Evolutionary conservation across 2,888 invertebrate genomes (phyloP).

Genomic region (Pyrrhia umbra): DNA sequence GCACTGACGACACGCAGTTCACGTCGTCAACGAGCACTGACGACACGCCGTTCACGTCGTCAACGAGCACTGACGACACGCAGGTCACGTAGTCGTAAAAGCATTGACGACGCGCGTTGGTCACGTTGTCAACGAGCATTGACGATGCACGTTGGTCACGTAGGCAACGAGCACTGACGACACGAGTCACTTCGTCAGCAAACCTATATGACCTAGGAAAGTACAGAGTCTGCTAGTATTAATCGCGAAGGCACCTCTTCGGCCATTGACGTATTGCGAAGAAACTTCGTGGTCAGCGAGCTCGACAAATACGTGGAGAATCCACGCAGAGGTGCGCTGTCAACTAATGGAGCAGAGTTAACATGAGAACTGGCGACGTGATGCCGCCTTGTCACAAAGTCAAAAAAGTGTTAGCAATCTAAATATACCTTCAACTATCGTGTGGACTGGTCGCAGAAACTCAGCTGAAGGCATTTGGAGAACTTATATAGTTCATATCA

Average conservation of each 20-base stretch:
- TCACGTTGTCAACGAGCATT: constrained; percentile 21
- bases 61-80: constrained; percentile 17
- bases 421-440: constrained; percentile 23
- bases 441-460: not conserved
- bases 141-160: constrained; percentile 23
- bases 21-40: constrained; percentile 26
- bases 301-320: constrained; percentile 27
- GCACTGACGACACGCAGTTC: constrained; percentile 40
- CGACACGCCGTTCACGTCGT: constrained; percentile 2
- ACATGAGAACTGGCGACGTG: constrained; percentile 36
- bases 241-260: constrained; percentile 24
- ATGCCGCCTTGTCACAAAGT: constrained; percentile 20
- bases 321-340: constrained; percentile 36
- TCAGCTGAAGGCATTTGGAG: not conserved
- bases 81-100: constrained; percentile 6
- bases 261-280: not conserved
- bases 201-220: constrained; percentile 19
- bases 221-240: constrained; percentile 7
- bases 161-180: constrained; percentile 24
- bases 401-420: not conserved
- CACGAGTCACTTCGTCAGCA: constrained; percentile 4
- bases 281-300: constrained; percentile 4
- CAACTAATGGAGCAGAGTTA: constrained; percentile 50
- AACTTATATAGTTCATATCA: not conserved
- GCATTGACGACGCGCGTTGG: constrained; percentile 4